Conservation (phyloP, 2,113 vertebrate species). For the Grus americana region DNA sequence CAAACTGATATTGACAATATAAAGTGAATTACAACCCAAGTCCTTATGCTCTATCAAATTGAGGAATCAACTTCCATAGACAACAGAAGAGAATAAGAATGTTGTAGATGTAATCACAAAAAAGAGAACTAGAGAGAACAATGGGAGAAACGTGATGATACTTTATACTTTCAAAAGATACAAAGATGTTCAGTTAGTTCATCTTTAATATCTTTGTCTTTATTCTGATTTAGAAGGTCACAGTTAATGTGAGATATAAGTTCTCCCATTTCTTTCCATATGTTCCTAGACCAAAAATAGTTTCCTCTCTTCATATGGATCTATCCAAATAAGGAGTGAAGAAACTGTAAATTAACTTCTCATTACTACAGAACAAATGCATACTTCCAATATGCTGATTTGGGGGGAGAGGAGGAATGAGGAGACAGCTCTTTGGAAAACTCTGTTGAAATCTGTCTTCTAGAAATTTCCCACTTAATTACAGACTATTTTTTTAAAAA, state of each 20-base stretch:
- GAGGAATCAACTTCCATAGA: background rate
- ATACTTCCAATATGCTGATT: slow-evolving; percentile 47
- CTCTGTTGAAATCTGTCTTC: slow-evolving; percentile 29
- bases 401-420: background rate
- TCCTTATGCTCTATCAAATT: slow-evolving; percentile 22
- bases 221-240: background rate
- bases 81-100: background rate
- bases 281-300: slow-evolving; percentile 59
- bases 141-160: background rate
- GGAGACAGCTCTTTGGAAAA: slow-evolving; percentile 57
- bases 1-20: slow-evolving; percentile 24
- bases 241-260: slow-evolving; percentile 2
- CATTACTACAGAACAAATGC: slow-evolving; percentile 61
- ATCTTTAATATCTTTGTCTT: slow-evolving; percentile 27
- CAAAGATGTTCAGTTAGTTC: background rate
- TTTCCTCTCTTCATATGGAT: slow-evolving; percentile 49
- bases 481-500: background rate
- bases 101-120: background rate
- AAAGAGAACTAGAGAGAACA: background rate
- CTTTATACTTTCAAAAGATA: background rate
- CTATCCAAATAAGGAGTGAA: slow-evolving; percentile 54
- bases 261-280: slow-evolving; percentile 61
- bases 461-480: slow-evolving; percentile 45
- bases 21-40: slow-evolving; percentile 19
- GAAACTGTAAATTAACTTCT: slow-evolving; percentile 65